These are phyloP conservation scores for Taurulus bubalis DNA, from an alignment of 2,113 vertebrate genomes.

Conservation along the genomic window DNA sequence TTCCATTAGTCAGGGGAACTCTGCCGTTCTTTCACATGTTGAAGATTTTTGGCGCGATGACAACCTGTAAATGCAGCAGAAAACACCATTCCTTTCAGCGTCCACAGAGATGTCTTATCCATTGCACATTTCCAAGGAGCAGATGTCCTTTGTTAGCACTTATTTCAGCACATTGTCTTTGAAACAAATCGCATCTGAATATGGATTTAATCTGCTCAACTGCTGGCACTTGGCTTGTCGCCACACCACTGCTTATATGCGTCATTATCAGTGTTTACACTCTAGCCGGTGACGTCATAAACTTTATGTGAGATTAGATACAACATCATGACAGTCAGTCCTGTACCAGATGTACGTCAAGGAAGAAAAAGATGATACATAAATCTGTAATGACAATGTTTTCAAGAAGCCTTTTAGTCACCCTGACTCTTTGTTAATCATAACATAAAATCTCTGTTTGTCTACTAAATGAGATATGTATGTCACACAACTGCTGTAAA, in stretches of 20 bases:
- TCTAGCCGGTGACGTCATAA: conserved; percentile 20
- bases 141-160: conserved; percentile 46
- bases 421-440: conserved; percentile 7
- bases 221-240: conserved; percentile 7
- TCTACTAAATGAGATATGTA: not conserved
- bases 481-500: not conserved
- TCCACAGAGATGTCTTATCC: conserved; percentile 9
- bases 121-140: conserved; percentile 22
- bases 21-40: not conserved
- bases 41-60: not conserved
- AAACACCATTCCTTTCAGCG: not conserved
- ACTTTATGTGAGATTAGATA: not conserved
- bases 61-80: conserved; percentile 25
- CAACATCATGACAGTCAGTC: conserved; percentile 14
- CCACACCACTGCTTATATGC: conserved; percentile 19
- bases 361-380: not conserved
- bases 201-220: conserved; percentile 24
- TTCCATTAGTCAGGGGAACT: not conserved
- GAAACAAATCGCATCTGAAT: conserved; percentile 41
- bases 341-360: not conserved
- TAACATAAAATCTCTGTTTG: not conserved
- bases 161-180: conserved; percentile 42
- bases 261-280: conserved; percentile 33
- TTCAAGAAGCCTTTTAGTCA: not conserved
- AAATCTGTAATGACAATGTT: not conserved